Conservation (phyloP, 2,888 invertebrate genomes). For the Dione vanillae region DNA sequence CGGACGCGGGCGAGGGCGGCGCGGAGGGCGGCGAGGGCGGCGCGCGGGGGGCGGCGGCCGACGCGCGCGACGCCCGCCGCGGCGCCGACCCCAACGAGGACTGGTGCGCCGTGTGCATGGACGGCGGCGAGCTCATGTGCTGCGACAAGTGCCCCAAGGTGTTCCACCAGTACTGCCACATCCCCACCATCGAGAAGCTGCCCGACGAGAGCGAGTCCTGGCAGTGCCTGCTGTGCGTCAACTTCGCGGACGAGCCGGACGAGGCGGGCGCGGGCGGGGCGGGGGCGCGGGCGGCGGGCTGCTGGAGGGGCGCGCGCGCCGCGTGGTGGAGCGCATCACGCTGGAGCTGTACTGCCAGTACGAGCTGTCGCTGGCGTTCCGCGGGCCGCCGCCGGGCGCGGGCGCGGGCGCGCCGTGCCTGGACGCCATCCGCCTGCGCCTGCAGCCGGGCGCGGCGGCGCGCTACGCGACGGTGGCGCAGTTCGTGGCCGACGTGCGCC, state of each 20-base stretch:
- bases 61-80: constrained; percentile 48
- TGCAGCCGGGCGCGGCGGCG: constrained; percentile 88
- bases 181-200: constrained; percentile 92
- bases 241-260: constrained; percentile 88
- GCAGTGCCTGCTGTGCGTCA: constrained; percentile 95
- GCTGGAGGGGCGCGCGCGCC: constrained; percentile 85
- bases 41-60: not conserved
- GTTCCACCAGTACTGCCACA: constrained; percentile 97
- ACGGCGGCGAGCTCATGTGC: constrained; percentile 97
- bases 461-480: constrained; percentile 90
- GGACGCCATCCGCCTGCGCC: constrained; percentile 91
- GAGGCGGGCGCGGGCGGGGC: too few relatives aligned
- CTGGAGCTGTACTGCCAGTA: constrained; percentile 96
- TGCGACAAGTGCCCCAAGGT: constrained; percentile 98
- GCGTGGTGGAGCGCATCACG: constrained; percentile 92
- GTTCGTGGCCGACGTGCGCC: constrained; percentile 91
- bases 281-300: constrained; percentile 65
- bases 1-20: constrained; percentile 74
- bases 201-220: constrained; percentile 95
- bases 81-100: constrained; percentile 95
- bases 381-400: constrained; percentile 91
- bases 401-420: constrained; percentile 89
- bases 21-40: not conserved
- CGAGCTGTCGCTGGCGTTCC: constrained; percentile 93
- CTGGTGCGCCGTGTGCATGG: constrained; percentile 98